These are phyloP conservation scores for Neopelma chrysocephalum DNA, from an alignment of 2,797 vertebrate species.

Conservation along the genomic window DNA sequence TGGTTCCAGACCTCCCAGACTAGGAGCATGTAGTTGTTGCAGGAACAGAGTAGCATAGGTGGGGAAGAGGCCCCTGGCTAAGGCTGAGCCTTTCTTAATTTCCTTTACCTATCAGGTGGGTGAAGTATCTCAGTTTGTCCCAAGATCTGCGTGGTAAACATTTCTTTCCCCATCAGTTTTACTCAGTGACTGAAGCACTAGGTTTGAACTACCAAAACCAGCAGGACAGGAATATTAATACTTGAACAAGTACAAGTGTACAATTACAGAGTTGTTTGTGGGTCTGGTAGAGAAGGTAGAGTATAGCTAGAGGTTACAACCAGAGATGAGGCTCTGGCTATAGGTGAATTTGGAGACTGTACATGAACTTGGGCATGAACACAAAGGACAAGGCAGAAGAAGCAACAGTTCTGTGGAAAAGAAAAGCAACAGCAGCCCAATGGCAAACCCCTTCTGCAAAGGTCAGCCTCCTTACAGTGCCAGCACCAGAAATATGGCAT, in stretches of 20 bases:
- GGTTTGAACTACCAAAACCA: not conserved
- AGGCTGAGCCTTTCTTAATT: not conserved
- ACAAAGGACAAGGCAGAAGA: fast-evolving
- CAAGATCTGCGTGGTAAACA: not conserved
- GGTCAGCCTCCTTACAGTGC: not conserved
- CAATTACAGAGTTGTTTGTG: not conserved
- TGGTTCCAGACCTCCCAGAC: not conserved
- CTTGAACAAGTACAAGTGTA: not conserved
- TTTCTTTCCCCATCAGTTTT: not conserved
- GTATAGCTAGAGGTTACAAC: not conserved
- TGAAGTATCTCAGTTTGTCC: not conserved
- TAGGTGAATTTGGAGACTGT: not conserved
- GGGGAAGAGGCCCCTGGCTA: not conserved
- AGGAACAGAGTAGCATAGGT: fast-evolving
- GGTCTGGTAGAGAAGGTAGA: not conserved
- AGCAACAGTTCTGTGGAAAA: not conserved
- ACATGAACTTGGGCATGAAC: not conserved
- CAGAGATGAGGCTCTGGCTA: not conserved
- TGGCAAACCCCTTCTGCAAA: not conserved
- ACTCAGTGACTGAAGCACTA: not conserved
- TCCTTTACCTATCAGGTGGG: not conserved
- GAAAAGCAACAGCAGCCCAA: not conserved
- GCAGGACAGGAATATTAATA: not conserved
- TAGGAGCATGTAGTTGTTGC: not conserved
- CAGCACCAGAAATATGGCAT: fast-evolving